Evolutionary conservation across 2,797 vertebrate species (phyloP).

Genomic region (Miichthys miiuy): DNA sequence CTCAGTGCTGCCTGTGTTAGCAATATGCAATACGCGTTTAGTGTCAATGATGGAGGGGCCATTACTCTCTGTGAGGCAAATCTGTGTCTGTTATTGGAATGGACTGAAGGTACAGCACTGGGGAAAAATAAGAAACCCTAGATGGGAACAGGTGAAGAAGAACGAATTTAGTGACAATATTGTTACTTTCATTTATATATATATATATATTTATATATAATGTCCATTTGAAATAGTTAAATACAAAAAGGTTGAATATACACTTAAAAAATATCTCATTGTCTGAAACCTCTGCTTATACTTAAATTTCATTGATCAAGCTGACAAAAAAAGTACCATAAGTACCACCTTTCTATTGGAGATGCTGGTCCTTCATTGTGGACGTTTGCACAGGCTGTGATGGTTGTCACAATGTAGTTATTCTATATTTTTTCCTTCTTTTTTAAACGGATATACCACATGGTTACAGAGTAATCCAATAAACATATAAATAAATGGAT

Average conservation of each 20-base stretch:
- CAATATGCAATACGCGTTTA: not conserved
- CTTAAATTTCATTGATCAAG: slow-evolving; percentile 53
- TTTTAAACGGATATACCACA: slow-evolving; percentile 50
- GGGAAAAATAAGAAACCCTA: slow-evolving; percentile 39
- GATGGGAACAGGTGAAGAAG: slow-evolving; percentile 61
- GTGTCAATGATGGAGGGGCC: slow-evolving; percentile 5
- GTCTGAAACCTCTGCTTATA: slow-evolving; percentile 77
- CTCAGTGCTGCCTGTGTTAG: not conserved
- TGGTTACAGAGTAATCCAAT: slow-evolving; percentile 58
- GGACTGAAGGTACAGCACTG: slow-evolving; percentile 77
- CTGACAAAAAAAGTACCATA: slow-evolving; percentile 54
- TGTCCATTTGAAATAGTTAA: slow-evolving; percentile 80
- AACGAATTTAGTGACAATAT: slow-evolving; percentile 78
- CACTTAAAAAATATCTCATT: slow-evolving; percentile 77
- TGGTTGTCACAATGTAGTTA: slow-evolving; percentile 28
- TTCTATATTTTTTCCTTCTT: slow-evolving; percentile 13
- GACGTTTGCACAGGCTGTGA: slow-evolving; percentile 23
- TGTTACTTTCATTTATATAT: slow-evolving; percentile 61
- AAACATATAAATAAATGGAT: slow-evolving; percentile 74
- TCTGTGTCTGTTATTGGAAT: slow-evolving; percentile 81
- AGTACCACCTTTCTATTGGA: slow-evolving; percentile 16
- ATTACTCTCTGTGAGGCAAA: slow-evolving; percentile 49
- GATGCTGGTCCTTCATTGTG: slow-evolving; percentile 56
- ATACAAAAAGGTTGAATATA: slow-evolving; percentile 83
- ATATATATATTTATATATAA: slow-evolving; percentile 47